Conservation (phyloP, 2,888 invertebrate genomes). For the Megalurothrips usitatus region DNA sequence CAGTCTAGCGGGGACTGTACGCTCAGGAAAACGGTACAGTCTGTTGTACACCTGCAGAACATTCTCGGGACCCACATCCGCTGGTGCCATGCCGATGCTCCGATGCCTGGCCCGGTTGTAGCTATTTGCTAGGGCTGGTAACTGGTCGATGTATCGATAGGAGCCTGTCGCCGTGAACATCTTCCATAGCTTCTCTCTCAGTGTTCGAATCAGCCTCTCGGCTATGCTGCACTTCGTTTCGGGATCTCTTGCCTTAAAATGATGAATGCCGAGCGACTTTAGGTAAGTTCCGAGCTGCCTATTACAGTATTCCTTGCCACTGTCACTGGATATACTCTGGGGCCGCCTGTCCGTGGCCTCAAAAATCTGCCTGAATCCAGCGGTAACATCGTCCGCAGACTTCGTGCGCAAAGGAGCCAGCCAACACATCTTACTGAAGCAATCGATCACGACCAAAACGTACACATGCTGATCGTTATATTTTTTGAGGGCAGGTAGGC, state of each 20-base stretch:
- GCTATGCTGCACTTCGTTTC: neutral
- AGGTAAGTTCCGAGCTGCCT: neutral
- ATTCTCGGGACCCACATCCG: neutral
- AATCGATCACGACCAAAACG: neutral
- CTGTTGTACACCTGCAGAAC: neutral
- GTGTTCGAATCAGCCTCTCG: neutral
- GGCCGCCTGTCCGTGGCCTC: neutral
- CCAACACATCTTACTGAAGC: neutral
- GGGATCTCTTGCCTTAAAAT: neutral
- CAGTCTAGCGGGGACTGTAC: too few relatives aligned
- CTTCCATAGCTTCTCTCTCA: neutral
- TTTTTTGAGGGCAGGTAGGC: neutral
- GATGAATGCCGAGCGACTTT: neutral
- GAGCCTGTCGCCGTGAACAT: neutral
- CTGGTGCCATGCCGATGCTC: neutral
- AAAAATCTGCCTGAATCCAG: neutral
- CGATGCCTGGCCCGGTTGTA: neutral
- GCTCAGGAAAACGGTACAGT: neutral
- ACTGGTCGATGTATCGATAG: neutral
- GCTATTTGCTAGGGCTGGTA: neutral
- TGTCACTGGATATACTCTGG: neutral
- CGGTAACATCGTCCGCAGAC: neutral
- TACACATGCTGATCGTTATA: neutral
- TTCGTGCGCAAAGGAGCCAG: neutral
- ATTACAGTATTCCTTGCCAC: neutral